These are phyloP conservation scores for Pyrrhia umbra DNA, from an alignment of 2,888 invertebrate species.

Conservation along the genomic window DNA sequence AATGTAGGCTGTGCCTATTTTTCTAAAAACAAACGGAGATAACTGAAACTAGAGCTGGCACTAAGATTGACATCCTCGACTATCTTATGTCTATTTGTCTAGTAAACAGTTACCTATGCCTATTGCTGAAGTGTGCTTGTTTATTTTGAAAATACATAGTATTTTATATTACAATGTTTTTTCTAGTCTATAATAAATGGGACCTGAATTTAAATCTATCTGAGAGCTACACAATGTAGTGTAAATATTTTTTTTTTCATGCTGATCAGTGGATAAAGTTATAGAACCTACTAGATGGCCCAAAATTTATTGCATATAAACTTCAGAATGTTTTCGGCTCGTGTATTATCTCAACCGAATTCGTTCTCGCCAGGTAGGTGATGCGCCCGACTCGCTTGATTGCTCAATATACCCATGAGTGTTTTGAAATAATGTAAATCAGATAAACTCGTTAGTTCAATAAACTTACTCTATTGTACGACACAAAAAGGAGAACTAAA, in stretches of 20 bases:
- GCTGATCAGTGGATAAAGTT: background rate
- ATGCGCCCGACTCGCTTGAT: slow-evolving; percentile 18
- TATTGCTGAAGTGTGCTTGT: background rate
- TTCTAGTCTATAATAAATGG: background rate
- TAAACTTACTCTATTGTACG: background rate
- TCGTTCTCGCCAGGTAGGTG: background rate
- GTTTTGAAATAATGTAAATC: slow-evolving; percentile 24
- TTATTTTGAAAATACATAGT: background rate
- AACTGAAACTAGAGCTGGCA: slow-evolving; percentile 6
- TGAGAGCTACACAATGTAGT: background rate
- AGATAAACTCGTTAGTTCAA: slow-evolving; percentile 23
- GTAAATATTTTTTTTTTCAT: background rate
- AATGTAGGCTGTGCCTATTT: background rate
- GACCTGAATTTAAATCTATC: background rate
- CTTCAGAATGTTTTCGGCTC: slow-evolving; percentile 3
- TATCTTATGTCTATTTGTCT: slow-evolving; percentile 19
- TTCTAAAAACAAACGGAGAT: slow-evolving; percentile 3
- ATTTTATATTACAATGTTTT: background rate
- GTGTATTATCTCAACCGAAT: slow-evolving; percentile 4
- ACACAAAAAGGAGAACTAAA: background rate
- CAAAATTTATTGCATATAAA: background rate
- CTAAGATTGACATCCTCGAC: background rate
- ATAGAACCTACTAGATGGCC: background rate
- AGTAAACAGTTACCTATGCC: background rate
- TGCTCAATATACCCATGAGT: slow-evolving; percentile 27